A percentile compares a stretch with the other conserved stretches of the same genome.
Evolutionary conservation across 2,113 vertebrate genomes (phyloP).

Genomic region (Promerops cafer): DNA sequence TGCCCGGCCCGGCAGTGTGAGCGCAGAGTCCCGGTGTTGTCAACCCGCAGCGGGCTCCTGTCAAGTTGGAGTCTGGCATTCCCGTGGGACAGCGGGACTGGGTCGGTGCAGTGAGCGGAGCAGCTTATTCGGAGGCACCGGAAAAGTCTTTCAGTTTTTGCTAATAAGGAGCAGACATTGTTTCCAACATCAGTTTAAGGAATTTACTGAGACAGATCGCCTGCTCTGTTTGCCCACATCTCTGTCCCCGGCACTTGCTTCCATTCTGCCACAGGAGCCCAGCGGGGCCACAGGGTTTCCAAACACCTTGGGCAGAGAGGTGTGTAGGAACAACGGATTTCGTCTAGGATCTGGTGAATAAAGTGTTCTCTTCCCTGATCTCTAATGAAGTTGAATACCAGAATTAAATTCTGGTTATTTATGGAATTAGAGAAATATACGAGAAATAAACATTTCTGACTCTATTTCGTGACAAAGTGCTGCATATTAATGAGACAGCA

Average conservation of each 20-base stretch:
- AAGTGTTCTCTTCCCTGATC: neutral
- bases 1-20: neutral
- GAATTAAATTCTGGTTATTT: neutral
- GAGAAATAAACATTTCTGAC: neutral
- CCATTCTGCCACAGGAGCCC: neutral
- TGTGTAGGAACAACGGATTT: too few relatives aligned
- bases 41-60: neutral
- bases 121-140: rapidly evolving
- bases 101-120: rapidly evolving
- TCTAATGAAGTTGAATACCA: neutral
- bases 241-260: rapidly evolving
- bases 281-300: rapidly evolving
- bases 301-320: rapidly evolving
- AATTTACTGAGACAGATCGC: rapidly evolving
- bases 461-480: neutral
- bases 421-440: neutral
- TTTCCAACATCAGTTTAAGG: neutral
- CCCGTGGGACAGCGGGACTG: rapidly evolving
- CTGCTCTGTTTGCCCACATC: neutral
- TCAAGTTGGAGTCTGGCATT: rapidly evolving
- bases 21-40: neutral
- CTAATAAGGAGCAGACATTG: neutral
- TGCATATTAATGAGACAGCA: neutral
- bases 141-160: rapidly evolving
- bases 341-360: neutral